Base-by-base conservation (phyloP, 2,797 vertebrate genomes). In the Todus mexicanus region DNA sequence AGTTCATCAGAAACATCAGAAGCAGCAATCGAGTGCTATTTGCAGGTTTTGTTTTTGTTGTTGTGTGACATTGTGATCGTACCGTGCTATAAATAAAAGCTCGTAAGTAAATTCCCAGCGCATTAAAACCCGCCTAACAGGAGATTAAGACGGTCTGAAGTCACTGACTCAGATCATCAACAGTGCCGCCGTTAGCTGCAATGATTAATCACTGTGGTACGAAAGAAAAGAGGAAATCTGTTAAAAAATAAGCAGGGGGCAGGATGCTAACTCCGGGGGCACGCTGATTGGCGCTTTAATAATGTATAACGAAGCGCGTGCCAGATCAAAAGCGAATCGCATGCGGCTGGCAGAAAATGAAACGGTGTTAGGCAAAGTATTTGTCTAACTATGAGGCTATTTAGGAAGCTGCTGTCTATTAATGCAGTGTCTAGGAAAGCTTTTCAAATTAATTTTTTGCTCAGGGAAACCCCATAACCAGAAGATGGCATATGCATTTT, bases 191-290 rank as follows among this genome's bases (percentile, higher is more conserved):
- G 57, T 90, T 95, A 90, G 94, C 81, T 92, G 91, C 96, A 93
- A 96, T 96, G 92, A 97, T 98, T 97, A 97, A 97, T 98, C 96
- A 92, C 95, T 94, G 96, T 78, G 73, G 91, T 96, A 96, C 4
- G 38, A 94, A 96, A 93, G 96, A 95, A 93, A 95, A 96, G 95
- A 95, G 94, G 94, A 96, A 96, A 97, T 96, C 95, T 97, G 96
- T 96, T 97, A 95, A 96, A 95, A 96, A 97, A 97, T 94, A 96
- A 95, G 94, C 91, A 90, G 93, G 93, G 93, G 95, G 93, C 89
- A 94, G 90, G 86, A 83, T 93, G 92, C 92, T 94, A 95, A 95
- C 94, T 96, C 94, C 90, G 71, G 94, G 96, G 94, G 94, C 96
- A 95, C 81, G 6, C 22, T 94, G 96, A 96, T 94, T 92, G 84